Conservation (phyloP, 1,140 invertebrate genomes). For the Anoplolepis gracilipes region DNA sequence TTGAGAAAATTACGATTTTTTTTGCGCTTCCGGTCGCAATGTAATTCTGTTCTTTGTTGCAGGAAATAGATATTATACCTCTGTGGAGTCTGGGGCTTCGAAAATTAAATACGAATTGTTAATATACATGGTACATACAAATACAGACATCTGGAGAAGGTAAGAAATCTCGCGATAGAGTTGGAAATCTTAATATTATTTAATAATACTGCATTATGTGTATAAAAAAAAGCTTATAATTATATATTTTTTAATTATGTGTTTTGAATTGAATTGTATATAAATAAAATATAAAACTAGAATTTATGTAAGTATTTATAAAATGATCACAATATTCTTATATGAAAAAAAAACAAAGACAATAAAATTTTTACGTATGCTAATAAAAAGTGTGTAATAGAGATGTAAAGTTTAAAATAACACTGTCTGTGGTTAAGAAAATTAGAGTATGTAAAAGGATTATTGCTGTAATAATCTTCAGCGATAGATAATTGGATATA, state of each 20-base stretch:
- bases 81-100: not conserved
- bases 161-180: not conserved
- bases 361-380: not conserved
- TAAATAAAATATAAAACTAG: not conserved
- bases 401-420: not conserved
- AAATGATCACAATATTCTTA: not conserved
- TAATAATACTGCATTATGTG: not conserved
- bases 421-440: not conserved
- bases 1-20: constrained; percentile 49
- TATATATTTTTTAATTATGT: not conserved
- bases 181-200: not conserved
- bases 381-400: not conserved
- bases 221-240: not conserved
- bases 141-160: not conserved
- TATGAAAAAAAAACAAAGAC: not conserved
- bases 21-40: not conserved
- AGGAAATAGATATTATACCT: not conserved
- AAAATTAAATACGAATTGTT: not conserved
- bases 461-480: not conserved
- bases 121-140: too few species aligned
- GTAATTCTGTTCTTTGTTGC: not conserved
- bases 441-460: not conserved
- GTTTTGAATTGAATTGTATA: not conserved
- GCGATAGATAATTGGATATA: not conserved
- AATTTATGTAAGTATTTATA: too few species aligned